Conservation (phyloP, 2,888 invertebrate genomes). For the Atrina japonica region DNA sequence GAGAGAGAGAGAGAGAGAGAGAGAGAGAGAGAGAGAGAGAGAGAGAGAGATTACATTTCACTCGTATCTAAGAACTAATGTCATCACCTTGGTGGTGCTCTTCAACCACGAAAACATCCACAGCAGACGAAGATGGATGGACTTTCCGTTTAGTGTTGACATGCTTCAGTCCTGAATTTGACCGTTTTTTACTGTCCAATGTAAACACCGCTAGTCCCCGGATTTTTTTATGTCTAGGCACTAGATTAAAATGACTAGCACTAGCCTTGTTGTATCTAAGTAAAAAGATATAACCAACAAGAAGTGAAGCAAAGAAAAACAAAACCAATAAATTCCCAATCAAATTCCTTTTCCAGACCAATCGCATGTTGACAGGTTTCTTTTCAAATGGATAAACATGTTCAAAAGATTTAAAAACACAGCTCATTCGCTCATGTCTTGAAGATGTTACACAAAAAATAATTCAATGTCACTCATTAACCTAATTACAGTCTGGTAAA, state of each 20-base stretch:
- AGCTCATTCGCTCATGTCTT: too few relatives aligned
- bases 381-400: neutral
- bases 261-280: slow-evolving; percentile 41
- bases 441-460: too few relatives aligned
- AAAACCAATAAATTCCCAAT: slow-evolving; percentile 22
- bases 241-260: slow-evolving; percentile 30
- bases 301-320: neutral
- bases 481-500: neutral
- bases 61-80: too few relatives aligned
- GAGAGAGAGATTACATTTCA: too few relatives aligned
- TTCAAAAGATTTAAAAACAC: neutral
- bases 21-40: too few relatives aligned
- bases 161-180: neutral
- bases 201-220: slow-evolving; percentile 3
- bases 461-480: neutral
- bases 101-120: slow-evolving; percentile 30
- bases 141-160: neutral
- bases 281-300: slow-evolving; percentile 24
- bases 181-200: too few relatives aligned
- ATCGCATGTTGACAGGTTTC: slow-evolving; percentile 22
- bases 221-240: slow-evolving; percentile 4
- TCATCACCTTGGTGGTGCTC: slow-evolving; percentile 39
- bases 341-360: slow-evolving; percentile 17
- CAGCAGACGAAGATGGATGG: neutral
- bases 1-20: too few relatives aligned